Evolutionary conservation across 2,113 vertebrate genomes (phyloP).

Genomic region (rat (Rattus norvegicus)): GRCr8 NC_086037.1:32575501-32576000

Average conservation of each 20-base stretch:
- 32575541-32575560: background rate
- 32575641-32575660: background rate
- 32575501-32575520: background rate
- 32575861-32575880: background rate
- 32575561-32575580: background rate
- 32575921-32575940: slow-evolving; percentile 63
- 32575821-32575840: background rate
- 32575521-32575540: background rate
- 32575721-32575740: background rate
- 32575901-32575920: background rate
- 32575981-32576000: slow-evolving; percentile 75
- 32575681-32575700: background rate
- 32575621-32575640: background rate
- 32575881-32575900: background rate
- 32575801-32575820: background rate
- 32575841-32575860: background rate
- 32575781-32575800: background rate
- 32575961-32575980: slow-evolving; percentile 60
- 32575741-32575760: background rate
- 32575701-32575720: background rate
- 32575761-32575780: slow-evolving; percentile 11
- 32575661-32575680: background rate
- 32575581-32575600: background rate
- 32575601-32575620: background rate
- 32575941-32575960: slow-evolving; percentile 72